Evolutionary conservation across 2,888 invertebrate species (phyloP), one percentile per base, ranked within the genome.

Genomic region (Abscondita cerata): DNA sequence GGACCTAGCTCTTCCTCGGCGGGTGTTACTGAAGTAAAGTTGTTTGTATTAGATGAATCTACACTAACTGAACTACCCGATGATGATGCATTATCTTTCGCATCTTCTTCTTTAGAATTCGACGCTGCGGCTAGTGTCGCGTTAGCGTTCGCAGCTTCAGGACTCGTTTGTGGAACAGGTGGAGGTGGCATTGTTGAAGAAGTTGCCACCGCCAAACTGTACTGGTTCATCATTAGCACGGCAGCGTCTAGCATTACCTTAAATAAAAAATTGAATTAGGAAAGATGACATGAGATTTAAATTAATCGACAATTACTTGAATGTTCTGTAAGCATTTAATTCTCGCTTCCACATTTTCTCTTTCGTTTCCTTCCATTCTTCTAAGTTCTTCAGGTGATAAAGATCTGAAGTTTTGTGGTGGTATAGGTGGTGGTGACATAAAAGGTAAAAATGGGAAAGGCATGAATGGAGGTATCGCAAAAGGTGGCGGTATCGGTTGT

Each of bases 241-340:
- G 97, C 96, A 40, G 97, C 95, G 80, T 98, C 98, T 70, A 99
- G 80, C 80, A 99, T 87, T 1, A 93, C 84, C 83, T 95, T 90
- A 69, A 96, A 70, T 56, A 11, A n/a, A n/a, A n/a, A n/a, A n/a
- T n/a, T 25, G 6, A 25, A 25, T 25, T 25, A 6, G 25, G n/a
- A n/a, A n/a, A n/a, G n/a, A n/a, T n/a, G n/a, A n/a, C n/a, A n/a
- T n/a, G n/a, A n/a, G n/a, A n/a, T n/a, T n/a, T n/a, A n/a, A n/a
- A n/a, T 51, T 31, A 56, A 34, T 52, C 34, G 41, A 62, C 52
- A 25, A 44, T 64, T 70, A 80, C 80, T 76, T 88, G 86, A 67
- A 91, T 88, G 78, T 90, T 89, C 64, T 85, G 81, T 62, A 93
- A 78, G 70, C 88, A 89, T 82, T 92, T 91, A 65, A 99, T 88